Conservation (phyloP, 2,113 vertebrate genomes). For the Notechis scutatus region DNA sequence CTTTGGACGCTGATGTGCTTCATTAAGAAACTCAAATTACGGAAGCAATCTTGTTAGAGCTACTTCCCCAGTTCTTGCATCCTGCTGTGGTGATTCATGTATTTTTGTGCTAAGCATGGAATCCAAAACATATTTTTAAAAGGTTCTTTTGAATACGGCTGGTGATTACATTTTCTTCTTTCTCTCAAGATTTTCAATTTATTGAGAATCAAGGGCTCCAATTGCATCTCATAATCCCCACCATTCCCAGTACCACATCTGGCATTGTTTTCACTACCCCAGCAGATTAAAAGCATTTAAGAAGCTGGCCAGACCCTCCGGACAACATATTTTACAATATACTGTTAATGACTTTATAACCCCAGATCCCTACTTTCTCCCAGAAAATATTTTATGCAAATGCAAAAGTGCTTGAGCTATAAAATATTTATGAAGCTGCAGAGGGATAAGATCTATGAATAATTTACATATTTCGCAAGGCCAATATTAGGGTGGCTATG, state of each 20-base stretch:
- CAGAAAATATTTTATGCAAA: neutral
- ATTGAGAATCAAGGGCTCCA: constrained; percentile 53
- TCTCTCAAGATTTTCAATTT: constrained; percentile 64
- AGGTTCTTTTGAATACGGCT: constrained; percentile 66
- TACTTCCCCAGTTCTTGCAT: constrained; percentile 61
- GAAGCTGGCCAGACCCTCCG: constrained; percentile 33
- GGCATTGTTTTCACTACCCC: constrained; percentile 45
- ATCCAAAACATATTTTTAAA: constrained; percentile 74
- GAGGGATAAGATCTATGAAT: constrained; percentile 10
- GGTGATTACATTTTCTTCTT: constrained; percentile 61
- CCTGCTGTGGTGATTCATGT: constrained; percentile 70
- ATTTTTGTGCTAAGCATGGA: constrained; percentile 73
- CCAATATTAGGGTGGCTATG: constrained; percentile 2
- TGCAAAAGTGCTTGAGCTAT: constrained; percentile 9
- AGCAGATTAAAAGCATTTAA: constrained; percentile 40
- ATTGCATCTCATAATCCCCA: constrained; percentile 61
- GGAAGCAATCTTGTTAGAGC: constrained; percentile 69
- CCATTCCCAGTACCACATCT: constrained; percentile 61
- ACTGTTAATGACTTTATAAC: neutral
- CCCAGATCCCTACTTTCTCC: neutral
- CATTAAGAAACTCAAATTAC: constrained; percentile 62
- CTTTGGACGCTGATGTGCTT: constrained; percentile 54
- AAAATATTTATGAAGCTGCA: constrained; percentile 21
- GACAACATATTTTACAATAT: constrained; percentile 16
- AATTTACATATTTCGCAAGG: neutral